A percentile compares a stretch with the other conserved stretches of the same genome.
Evolutionary conservation across 2,113 vertebrate species (phyloP).

Genomic region (Epinephelus cyanopodus): DNA sequence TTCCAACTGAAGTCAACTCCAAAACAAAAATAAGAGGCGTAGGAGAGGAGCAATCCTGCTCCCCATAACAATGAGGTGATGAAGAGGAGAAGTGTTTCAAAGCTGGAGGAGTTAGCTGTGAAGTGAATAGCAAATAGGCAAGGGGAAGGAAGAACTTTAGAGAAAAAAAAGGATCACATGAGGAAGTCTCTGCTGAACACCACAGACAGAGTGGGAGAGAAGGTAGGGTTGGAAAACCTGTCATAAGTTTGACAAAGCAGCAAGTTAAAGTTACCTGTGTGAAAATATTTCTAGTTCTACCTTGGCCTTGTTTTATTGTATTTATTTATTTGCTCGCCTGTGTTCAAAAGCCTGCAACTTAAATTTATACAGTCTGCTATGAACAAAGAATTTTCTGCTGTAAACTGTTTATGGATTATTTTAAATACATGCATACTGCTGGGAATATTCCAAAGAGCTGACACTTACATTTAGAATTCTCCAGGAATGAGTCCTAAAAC

Average conservation of each 20-base stretch:
- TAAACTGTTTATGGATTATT: background rate
- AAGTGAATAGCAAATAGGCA: constrained; percentile 68
- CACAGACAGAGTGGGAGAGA: constrained; percentile 43
- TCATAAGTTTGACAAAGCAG: constrained; percentile 49
- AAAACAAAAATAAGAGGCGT: constrained; percentile 58
- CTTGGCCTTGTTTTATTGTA: constrained; percentile 15
- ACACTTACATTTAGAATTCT: no score
- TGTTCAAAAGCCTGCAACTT: background rate
- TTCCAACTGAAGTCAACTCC: constrained; percentile 58
- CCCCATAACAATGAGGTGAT: constrained; percentile 73
- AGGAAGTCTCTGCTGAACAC: constrained; percentile 53
- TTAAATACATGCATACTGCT: background rate
- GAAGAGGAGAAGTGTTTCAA: constrained; percentile 64
- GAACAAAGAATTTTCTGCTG: background rate
- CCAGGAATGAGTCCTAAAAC: no score
- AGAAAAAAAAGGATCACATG: constrained; percentile 16
- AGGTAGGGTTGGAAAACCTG: constrained; percentile 30
- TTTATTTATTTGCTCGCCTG: background rate
- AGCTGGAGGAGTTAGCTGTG: constrained; percentile 61
- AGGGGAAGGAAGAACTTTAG: constrained; percentile 35
- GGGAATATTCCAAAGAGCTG: background rate
- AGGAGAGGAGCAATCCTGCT: constrained; percentile 47
- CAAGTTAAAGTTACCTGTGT: constrained; percentile 34
- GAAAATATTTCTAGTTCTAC: constrained; percentile 21
- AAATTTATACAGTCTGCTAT: background rate